A percentile compares a stretch with the other conserved stretches of the same genome.
Conservation (phyloP, 1,140 invertebrate species). For the Pygmarrhopalites habei region DNA sequence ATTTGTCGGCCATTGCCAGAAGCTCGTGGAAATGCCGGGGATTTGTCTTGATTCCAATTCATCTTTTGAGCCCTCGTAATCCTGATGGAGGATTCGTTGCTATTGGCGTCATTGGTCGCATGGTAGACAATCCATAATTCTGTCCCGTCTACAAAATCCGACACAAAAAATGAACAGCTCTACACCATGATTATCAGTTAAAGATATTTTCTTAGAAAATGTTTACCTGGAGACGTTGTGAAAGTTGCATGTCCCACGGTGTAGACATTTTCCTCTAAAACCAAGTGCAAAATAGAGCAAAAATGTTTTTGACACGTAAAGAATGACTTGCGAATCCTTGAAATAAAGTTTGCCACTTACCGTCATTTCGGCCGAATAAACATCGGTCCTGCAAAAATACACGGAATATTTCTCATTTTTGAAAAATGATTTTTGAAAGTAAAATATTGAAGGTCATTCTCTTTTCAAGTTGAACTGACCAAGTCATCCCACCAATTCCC, state of each 20-base stretch:
- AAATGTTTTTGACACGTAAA: too few relatives aligned
- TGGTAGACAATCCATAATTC: conserved; percentile 36
- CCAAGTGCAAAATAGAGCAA: too few relatives aligned
- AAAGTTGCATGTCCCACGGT: conserved; percentile 29
- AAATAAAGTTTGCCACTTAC: too few relatives aligned
- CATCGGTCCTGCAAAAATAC: not conserved
- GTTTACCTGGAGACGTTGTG: conserved; percentile 22
- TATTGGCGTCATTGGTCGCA: conserved; percentile 17
- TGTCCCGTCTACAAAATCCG: conserved; percentile 19
- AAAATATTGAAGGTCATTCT: too few relatives aligned
- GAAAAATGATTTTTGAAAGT: too few relatives aligned
- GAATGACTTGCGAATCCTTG: too few relatives aligned
- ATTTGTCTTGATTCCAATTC: conserved; percentile 25
- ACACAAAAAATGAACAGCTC: too few relatives aligned
- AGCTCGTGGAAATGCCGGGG: conserved; percentile 26
- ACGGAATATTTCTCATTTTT: too few relatives aligned
- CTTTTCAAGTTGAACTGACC: too few relatives aligned
- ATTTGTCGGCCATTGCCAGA: conserved; percentile 15
- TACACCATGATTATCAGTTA: too few relatives aligned
- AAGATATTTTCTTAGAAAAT: too few relatives aligned
- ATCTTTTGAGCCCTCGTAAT: conserved; percentile 26
- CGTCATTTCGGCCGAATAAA: conserved; percentile 30
- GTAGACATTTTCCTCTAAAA: conserved; percentile 20
- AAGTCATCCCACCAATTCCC: conserved; percentile 28
- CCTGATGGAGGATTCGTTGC: not conserved